Base-by-base conservation (phyloP, 2,797 vertebrate species). In the Lateolabrax maculatus region DNA sequence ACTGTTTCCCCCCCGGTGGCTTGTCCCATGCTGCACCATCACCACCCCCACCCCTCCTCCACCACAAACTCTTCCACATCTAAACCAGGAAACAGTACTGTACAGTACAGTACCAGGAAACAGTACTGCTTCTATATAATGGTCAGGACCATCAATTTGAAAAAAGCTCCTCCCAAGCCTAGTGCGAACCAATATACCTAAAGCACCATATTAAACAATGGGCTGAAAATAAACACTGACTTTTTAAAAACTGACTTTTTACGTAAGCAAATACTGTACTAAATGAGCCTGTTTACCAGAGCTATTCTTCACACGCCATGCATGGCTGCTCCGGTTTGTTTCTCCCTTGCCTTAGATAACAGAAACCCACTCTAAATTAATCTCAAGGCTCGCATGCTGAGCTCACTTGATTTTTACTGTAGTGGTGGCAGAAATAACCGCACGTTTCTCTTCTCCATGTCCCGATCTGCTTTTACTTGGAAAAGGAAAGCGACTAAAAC, bases 291-390 rank as follows among this genome's bases (percentile, higher is more conserved):
- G 36, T 81, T 74, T 71, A 64, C 27, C 58, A 57, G 5, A 76
- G 19, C 19, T 36, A 23, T 36, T 77, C 55, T 57, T 71, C 64
- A 29, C 46, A 39, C 10, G 7, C 34, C 58, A 79, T 56, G 76
- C 56, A 49, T 44, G 65, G 39, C 39, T 67, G 71, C 75, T 44
- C 62, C 67, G 31, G 37, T 36, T 46, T 71, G 34, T 82, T 79
- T 67, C 51, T 53, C 23, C 18, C 25, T 66, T 16, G 19, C 69
- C 31, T 73, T 39, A 80, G 51, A 84, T 60, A 63, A 79, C 72
- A 85, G 49, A 85, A 62, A 62, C 23, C 4, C 12, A 58, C 37
- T 75, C 55, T 51, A 86, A 84, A 80, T 87, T 57, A 82, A 90
- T 83, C 84, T 78, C 68, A 66, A 64, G 74, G 60, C 63, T 65